Conservation (phyloP, 2,797 vertebrate genomes). For the Sitta carolinensis region DNA sequence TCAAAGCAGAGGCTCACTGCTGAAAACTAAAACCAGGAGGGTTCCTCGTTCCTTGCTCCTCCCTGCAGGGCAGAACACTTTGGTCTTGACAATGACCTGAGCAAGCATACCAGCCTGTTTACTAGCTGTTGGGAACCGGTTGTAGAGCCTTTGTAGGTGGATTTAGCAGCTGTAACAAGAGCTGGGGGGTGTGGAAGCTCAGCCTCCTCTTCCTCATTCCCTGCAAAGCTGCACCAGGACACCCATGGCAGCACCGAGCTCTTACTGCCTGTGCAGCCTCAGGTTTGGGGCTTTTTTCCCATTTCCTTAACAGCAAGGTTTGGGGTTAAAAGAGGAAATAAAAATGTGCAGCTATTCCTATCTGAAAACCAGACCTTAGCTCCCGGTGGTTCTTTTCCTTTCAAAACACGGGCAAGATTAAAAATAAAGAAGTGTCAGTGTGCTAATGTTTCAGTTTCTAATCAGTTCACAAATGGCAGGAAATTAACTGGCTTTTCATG, state of each 20-base stretch:
- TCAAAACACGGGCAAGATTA: conserved; percentile 14
- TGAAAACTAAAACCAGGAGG: background rate
- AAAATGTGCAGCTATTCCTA: background rate
- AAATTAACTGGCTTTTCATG: conserved; percentile 69
- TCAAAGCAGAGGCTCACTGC: background rate
- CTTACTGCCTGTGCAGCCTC: background rate
- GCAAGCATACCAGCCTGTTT: background rate
- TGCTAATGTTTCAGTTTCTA: conserved; percentile 61
- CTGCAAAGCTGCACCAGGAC: background rate
- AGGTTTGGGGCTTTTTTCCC: background rate
- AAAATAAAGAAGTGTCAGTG: conserved; percentile 39
- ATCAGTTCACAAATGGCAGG: conserved; percentile 68
- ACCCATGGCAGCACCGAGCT: background rate
- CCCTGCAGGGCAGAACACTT: background rate
- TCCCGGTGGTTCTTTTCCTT: conserved; percentile 13
- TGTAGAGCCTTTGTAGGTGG: background rate
- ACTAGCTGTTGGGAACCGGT: background rate
- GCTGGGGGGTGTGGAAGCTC: background rate
- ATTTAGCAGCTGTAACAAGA: background rate
- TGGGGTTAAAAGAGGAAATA: conserved; percentile 62
- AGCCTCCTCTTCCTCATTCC: background rate
- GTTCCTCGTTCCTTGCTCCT: conserved; percentile 44
- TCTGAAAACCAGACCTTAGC: conserved; percentile 39
- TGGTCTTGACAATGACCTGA: background rate
- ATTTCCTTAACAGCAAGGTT: conserved; percentile 29